These are phyloP conservation scores for Lottia scabra DNA, from an alignment of 2,888 invertebrate genomes.

Conservation along the genomic window DNA sequence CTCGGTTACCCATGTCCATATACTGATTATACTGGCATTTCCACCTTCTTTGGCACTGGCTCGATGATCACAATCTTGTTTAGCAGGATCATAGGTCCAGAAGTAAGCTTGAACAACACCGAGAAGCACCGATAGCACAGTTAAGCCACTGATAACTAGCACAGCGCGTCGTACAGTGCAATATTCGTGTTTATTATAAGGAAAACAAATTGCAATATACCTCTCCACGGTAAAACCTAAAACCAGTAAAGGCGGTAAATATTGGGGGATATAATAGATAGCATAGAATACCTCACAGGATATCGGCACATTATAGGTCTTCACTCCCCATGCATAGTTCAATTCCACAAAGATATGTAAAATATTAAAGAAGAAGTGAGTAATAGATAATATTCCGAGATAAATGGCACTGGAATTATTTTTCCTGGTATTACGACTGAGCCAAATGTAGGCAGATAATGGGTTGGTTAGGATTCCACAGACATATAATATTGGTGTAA, in stretches of 20 bases:
- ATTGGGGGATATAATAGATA: conserved; percentile 59
- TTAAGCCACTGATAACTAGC: conserved; percentile 47
- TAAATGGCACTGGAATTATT: conserved; percentile 68
- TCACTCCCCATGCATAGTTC: conserved; percentile 62
- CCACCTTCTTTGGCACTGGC: conserved; percentile 28
- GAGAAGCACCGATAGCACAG: conserved; percentile 44
- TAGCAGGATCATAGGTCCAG: conserved; percentile 56
- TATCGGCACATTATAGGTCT: conserved; percentile 46
- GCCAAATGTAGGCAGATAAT: conserved; percentile 64
- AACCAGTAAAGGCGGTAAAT: conserved; percentile 65
- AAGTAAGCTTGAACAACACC: conserved; percentile 61
- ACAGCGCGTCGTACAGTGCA: conserved; percentile 63
- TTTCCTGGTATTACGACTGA: conserved; percentile 55
- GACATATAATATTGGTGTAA: conserved; percentile 65
- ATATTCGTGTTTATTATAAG: conserved; percentile 60
- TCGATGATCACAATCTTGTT: conserved; percentile 49
- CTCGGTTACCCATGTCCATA: conserved; percentile 65
- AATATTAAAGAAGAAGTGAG: conserved; percentile 60
- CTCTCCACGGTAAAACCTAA: conserved; percentile 67
- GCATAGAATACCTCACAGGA: conserved; percentile 63
- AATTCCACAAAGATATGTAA: conserved; percentile 63
- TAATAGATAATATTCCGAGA: conserved; percentile 62
- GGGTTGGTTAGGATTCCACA: conserved; percentile 65
- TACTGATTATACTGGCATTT: conserved; percentile 42
- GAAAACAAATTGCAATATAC: conserved; percentile 65